Conservation (phyloP, 2,797 vertebrate species). For the Denticeps clupeoides region DNA sequence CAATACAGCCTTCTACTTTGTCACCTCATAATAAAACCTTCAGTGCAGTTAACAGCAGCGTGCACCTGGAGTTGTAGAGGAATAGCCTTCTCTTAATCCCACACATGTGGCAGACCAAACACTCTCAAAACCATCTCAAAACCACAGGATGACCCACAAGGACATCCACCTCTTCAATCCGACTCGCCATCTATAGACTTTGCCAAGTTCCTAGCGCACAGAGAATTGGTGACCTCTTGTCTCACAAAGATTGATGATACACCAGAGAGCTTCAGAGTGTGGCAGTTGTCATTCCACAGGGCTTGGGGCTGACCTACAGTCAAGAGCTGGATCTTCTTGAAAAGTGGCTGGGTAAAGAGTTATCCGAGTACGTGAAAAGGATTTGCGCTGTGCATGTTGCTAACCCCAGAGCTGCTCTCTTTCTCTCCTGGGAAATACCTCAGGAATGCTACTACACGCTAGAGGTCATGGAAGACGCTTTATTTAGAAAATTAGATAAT, state of each 20-base stretch:
- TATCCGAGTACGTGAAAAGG: conserved; percentile 12
- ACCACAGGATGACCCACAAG: background rate
- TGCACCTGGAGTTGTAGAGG: too few species aligned
- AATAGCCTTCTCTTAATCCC: too few species aligned
- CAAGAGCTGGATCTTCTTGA: conserved; percentile 11
- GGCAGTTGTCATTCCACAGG: conserved; percentile 8
- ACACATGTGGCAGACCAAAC: background rate
- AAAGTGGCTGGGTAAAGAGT: conserved; percentile 22
- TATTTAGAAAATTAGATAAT: conserved; percentile 4
- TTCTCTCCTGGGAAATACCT: conserved; percentile 13
- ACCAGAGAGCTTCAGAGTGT: conserved; percentile 10
- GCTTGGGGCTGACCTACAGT: background rate
- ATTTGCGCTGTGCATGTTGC: conserved; percentile 6
- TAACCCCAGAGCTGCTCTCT: conserved; percentile 4
- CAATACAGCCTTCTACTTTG: background rate
- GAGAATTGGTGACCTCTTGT: conserved; percentile 7
- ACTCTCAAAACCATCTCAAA: background rate
- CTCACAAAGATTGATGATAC: conserved; percentile 15
- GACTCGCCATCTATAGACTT: conserved; percentile 1
- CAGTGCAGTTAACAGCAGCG: background rate
- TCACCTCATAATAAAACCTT: background rate
- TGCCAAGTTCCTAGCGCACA: conserved; percentile 10
- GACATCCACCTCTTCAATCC: background rate
- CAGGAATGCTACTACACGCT: conserved; percentile 17
- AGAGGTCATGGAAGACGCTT: conserved; percentile 14